These are phyloP conservation scores for Calliopsis andreniformis DNA, from an alignment of 1,140 invertebrate species.

Conservation along the genomic window DNA sequence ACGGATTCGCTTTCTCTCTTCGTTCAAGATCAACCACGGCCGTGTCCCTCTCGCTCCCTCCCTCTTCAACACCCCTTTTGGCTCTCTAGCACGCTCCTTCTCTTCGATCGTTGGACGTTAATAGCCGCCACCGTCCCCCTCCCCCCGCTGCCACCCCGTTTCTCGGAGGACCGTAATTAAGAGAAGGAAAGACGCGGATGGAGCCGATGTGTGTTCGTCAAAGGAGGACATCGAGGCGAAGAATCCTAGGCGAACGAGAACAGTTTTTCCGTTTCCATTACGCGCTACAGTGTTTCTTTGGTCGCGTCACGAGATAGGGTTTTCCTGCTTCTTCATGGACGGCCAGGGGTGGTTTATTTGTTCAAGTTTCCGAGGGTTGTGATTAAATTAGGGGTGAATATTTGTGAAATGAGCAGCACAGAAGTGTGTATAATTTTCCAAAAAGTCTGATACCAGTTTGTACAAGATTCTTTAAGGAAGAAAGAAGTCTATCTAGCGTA, in stretches of 20 bases:
- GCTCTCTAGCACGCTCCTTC: conserved; percentile 31
- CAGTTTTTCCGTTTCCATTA: conserved; percentile 25
- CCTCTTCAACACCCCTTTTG: conserved; percentile 7
- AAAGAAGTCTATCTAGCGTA: too few relatives aligned
- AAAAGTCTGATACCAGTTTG: too few relatives aligned
- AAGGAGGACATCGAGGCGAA: conserved; percentile 28
- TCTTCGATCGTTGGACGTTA: conserved; percentile 66
- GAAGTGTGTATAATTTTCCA: too few relatives aligned
- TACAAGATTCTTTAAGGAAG: too few relatives aligned
- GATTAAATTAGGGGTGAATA: too few relatives aligned
- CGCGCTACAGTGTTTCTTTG: neutral
- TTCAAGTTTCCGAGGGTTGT: too few relatives aligned
- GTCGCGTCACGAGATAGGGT: neutral
- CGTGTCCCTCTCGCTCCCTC: neutral
- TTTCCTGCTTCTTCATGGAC: neutral
- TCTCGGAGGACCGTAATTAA: conserved; percentile 65
- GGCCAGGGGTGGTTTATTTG: too few relatives aligned
- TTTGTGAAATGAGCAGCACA: too few relatives aligned
- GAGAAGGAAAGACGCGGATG: conserved; percentile 56
- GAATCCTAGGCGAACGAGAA: conserved; percentile 8
- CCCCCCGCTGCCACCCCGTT: conserved; percentile 31
- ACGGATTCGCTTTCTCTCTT: conserved; percentile 41
- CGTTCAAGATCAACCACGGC: conserved; percentile 23
- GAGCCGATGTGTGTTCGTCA: conserved; percentile 37
- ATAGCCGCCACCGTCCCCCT: conserved; percentile 57